These are phyloP conservation scores for Morphnarchus princeps DNA, from an alignment of 2,113 vertebrate species.

Conservation along the genomic window DNA sequence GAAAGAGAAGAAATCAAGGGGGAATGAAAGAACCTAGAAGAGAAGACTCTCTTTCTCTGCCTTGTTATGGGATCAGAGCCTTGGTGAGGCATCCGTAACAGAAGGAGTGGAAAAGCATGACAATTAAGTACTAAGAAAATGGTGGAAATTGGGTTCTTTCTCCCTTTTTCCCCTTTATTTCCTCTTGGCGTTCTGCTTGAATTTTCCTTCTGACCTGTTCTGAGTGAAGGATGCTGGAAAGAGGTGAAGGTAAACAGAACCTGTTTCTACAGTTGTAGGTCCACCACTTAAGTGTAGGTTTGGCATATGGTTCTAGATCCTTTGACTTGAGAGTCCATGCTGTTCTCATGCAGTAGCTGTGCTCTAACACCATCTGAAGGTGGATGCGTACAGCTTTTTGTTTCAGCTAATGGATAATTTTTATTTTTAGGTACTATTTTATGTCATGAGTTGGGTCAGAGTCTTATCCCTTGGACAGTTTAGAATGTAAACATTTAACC, in stretches of 20 bases:
- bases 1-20: neutral
- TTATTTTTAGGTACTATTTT: neutral
- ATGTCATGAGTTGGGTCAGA: neutral
- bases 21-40: neutral
- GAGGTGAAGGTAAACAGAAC: neutral
- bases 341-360: neutral
- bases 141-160: neutral
- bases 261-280: neutral
- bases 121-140: neutral
- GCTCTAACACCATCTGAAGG: neutral
- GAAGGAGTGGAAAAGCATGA: neutral
- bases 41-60: neutral
- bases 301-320: neutral
- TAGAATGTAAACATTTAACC: neutral
- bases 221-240: neutral
- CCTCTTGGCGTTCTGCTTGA: neutral
- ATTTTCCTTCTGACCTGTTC: neutral
- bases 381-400: neutral
- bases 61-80: neutral
- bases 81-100: fast-evolving
- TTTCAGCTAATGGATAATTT: neutral
- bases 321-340: neutral
- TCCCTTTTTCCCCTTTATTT: neutral
- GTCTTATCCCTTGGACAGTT: neutral
- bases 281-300: neutral